Base-by-base conservation (phyloP, 1,140 invertebrate species). In the Telenomus remus region DNA sequence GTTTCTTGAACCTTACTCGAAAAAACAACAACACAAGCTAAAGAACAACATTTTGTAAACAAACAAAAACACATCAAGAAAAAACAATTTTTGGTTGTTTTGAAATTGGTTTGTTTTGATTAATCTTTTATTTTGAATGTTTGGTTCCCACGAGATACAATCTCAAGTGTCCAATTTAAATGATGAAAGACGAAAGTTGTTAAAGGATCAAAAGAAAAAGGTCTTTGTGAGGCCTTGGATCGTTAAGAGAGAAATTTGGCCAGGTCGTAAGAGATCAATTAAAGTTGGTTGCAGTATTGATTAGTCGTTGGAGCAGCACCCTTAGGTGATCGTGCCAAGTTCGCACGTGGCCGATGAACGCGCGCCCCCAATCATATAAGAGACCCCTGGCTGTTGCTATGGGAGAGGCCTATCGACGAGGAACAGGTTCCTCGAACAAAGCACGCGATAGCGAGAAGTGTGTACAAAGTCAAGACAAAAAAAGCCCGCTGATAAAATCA, bases 331-430 rank as follows among this genome's bases (percentile, higher is more conserved):
- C 59, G 50, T 70, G 54, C 60, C 56, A 61, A 64, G 53, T 68
- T 74, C 70, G 78, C 75, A 77, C 77, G 77, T 79, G 72, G 66
- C 76, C 54, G 39, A 54, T 47, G 70, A 66, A 39, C 37, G 16
- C 57, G 51, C 63, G 47, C 56, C 71, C 66, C 57, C n/a, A 9
- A 61, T 78, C 50, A 49, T n/a, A n/a, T 46, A 60, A 57, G 35
- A 68, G 63, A 51, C 57, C 39, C 50, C 57, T 37, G 59, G 76
- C 76, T 78, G 76, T 78, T 78, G 76, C 76, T 71, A 78, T 74
- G 76, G 76, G 76, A 68, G 55, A 70, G 73, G 47, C 42, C 54
- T 50, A 63, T 63, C 55, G 61, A 71, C 59, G 44, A 65, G 48
- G 55, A 70, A 71, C 74, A 76, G 74, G 37, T 39, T 72, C 63